Base-by-base conservation (phyloP, 2,797 vertebrate genomes). In the Melanotaenia trifasciata region DNA sequence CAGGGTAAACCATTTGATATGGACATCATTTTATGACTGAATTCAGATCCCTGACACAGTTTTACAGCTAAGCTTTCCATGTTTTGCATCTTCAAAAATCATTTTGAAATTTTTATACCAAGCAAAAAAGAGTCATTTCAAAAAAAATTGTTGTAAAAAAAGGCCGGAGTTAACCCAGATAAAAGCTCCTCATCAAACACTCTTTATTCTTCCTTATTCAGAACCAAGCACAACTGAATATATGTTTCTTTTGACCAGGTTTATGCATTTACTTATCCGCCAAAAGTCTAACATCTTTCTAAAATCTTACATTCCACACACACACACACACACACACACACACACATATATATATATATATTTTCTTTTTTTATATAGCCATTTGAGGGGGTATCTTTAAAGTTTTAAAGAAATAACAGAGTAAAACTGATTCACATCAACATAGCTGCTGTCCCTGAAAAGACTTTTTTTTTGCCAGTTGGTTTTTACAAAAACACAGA, bases 401-500 rank as follows among this genome's bases (percentile, higher is more conserved):
- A 70, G 30, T 36, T 45, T 58, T 76, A 14, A 76, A 68, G 51
- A 58, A 33, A 59, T n/a, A 70, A 74, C 51, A 64, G 28, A 64
- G 50, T 57, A 78, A 74, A 71, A 72, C 45, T 89, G 75, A 72
- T 77, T 83, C 59, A 80, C 35, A 64, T 53, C 56, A 16, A 40
- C 59, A 76, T 58, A 70, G 65, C 76, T 69, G 32, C 61, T 73
- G 66, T 79, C 75, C 62, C 56, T 78, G 30, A 78, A 70, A 85
- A 59, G 50, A 79, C 61, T 57, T 78, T 18, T 28, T 81, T 78
- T 43, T 74, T 80, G 73, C 87, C 81, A 90, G 81, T n/a, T 47
- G 20, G 4, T 50, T 50, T 50, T 50, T 20, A 20, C 5, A n/a
- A 20, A 50, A 50, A 50, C 8, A 20, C 20, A 50, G 16, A 50